These are phyloP conservation scores for Sarcophaga bullata DNA, from an alignment of 1,140 invertebrate species.

Conservation along the genomic window DNA sequence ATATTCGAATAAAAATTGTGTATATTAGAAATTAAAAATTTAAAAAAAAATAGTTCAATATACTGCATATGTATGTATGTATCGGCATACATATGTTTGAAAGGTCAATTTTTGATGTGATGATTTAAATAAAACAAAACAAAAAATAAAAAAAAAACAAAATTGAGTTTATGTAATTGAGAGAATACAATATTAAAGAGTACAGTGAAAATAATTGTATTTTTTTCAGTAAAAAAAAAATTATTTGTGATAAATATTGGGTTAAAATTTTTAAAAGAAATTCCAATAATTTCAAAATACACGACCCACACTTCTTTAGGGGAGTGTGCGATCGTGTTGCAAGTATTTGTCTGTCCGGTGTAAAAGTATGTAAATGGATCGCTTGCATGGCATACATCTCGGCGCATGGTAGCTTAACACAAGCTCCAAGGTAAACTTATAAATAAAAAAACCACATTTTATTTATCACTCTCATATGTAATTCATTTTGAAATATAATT, in stretches of 20 bases:
- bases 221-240: neutral
- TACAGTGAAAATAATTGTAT: neutral
- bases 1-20: slow-evolving; percentile 6
- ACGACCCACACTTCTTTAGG: neutral
- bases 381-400: slow-evolving; percentile 61
- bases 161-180: slow-evolving; percentile 29
- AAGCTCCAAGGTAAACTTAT: slow-evolving; percentile 64
- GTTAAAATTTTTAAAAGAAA: neutral
- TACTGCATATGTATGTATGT: neutral
- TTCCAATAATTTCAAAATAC: neutral
- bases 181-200: neutral
- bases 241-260: slow-evolving; percentile 14
- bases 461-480: neutral
- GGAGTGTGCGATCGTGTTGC: slow-evolving; percentile 24
- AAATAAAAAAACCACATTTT: neutral
- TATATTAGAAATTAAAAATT: neutral
- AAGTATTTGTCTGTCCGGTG: slow-evolving; percentile 1
- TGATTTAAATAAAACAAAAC: slow-evolving; percentile 5
- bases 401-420: slow-evolving; percentile 64
- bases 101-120: neutral
- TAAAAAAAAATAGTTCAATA: slow-evolving; percentile 17
- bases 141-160: no score
- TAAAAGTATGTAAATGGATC: slow-evolving; percentile 51
- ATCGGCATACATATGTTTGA: neutral
- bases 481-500: no score